Conservation (phyloP, 2,797 vertebrate genomes). For the Urophycis tenuis region DNA sequence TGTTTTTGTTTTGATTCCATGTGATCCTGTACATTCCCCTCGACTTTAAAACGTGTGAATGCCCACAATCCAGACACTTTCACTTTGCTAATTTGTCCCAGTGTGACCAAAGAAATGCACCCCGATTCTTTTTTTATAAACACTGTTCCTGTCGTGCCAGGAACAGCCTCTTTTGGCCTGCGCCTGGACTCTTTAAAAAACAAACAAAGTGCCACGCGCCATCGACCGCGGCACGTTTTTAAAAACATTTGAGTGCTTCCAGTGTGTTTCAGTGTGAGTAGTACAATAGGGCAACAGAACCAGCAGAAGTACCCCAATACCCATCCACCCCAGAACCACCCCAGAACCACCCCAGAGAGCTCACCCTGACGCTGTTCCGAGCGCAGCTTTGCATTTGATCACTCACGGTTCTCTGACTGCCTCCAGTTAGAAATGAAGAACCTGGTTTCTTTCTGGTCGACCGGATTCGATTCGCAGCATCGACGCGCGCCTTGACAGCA, state of each 20-base stretch:
- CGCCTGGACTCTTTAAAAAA: not conserved
- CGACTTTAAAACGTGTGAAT: not conserved
- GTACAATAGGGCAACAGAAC: conserved; percentile 47
- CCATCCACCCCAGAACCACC: conserved; percentile 28
- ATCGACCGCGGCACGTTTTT: not conserved
- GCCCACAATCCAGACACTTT: not conserved
- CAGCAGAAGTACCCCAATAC: conserved; percentile 36
- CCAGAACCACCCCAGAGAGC: conserved; percentile 52
- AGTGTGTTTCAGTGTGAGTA: conserved; percentile 47
- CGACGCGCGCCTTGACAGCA: not conserved
- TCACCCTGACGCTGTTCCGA: conserved; percentile 27
- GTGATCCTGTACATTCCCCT: conserved; percentile 1
- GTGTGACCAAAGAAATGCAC: conserved; percentile 1
- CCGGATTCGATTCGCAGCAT: not conserved
- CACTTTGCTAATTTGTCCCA: not conserved
- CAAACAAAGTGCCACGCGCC: not conserved
- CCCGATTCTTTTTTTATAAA: not conserved
- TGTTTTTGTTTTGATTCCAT: not conserved
- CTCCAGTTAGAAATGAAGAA: not conserved
- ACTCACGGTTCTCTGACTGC: not conserved
- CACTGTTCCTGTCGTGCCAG: not conserved
- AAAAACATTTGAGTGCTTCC: conserved; percentile 35
- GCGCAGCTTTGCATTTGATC: not conserved
- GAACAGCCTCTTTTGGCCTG: not conserved
- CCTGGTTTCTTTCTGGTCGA: not conserved